phyloP scores from a whole-genome alignment of 2,797 vertebrate genomes.

The Spinibarbus caldwelli region DNA sequence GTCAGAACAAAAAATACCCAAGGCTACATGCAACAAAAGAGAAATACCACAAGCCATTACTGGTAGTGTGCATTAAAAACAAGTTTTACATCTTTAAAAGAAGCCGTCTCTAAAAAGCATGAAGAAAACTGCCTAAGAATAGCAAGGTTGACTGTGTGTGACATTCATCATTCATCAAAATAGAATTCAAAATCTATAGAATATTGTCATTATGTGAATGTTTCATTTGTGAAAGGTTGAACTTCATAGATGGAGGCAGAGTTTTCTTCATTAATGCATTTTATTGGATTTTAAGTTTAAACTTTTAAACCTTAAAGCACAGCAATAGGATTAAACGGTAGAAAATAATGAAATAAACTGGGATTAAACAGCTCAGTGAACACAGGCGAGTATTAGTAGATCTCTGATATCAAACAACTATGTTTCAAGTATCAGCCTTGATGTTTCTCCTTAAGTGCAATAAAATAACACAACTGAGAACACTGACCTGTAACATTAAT shows the following conservation, averaged over 20 bases:
- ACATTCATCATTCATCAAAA: not conserved
- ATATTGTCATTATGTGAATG: not conserved
- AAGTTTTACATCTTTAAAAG: not conserved
- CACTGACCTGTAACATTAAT: not conserved
- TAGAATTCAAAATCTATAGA: not conserved
- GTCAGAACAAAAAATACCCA: not conserved
- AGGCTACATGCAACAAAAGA: constrained; percentile 12
- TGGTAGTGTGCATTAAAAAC: not conserved
- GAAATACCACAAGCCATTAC: not conserved
- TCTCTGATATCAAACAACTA: constrained; percentile 20
- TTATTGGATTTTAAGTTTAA: not conserved
- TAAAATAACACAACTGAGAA: not conserved
- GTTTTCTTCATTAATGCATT: not conserved
- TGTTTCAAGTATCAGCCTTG: not conserved
- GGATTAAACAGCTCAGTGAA: constrained; percentile 23
- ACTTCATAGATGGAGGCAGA: not conserved
- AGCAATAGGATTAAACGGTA: constrained; percentile 18
- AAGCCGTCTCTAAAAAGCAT: not conserved
- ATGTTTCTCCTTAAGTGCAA: not conserved
- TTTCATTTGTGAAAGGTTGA: constrained; percentile 3
- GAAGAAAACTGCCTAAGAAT: not conserved
- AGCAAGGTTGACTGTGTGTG: not conserved
- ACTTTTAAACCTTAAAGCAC: constrained; percentile 9
- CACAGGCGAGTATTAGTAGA: not conserved
- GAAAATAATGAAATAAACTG: not conserved